A percentile compares a stretch with the other conserved stretches of the same genome.
Evolutionary conservation across 2,888 invertebrate species (phyloP).

Genomic region (Pandemis corylana): DNA sequence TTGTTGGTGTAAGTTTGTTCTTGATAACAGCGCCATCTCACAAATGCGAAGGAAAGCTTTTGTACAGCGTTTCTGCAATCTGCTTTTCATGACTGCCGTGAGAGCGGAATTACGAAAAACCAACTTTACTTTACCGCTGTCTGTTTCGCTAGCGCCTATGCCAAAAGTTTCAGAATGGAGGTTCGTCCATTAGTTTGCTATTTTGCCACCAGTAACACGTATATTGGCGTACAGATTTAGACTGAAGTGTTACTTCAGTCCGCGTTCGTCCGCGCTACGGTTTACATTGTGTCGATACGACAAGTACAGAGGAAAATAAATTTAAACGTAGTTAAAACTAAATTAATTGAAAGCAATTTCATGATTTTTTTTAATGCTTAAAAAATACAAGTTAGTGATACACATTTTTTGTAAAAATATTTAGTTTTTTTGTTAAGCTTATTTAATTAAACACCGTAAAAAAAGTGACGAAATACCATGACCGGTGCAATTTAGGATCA

Average conservation of each 20-base stretch:
- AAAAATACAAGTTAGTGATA: slow-evolving; percentile 17
- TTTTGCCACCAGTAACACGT: slow-evolving; percentile 35
- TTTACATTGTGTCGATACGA: slow-evolving; percentile 12
- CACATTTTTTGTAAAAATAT: background rate
- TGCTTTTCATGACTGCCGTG: slow-evolving; percentile 31
- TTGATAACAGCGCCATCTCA: slow-evolving; percentile 51
- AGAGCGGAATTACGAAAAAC: slow-evolving; percentile 27
- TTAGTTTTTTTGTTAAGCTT: background rate
- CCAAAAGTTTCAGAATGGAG: slow-evolving; percentile 28
- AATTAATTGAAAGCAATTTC: slow-evolving; percentile 3
- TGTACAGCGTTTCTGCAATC: slow-evolving; percentile 27
- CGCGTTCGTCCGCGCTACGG: slow-evolving; percentile 24
- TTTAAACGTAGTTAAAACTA: slow-evolving; percentile 26
- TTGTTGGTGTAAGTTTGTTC: background rate
- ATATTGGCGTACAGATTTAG: slow-evolving; percentile 34
- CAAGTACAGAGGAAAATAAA: slow-evolving; percentile 5
- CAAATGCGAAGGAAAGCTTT: slow-evolving; percentile 32
- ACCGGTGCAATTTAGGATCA: slow-evolving; percentile 27
- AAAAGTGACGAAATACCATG: slow-evolving; percentile 15
- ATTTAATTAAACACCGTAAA: slow-evolving; percentile 20
- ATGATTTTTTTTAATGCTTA: background rate
- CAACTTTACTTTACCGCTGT: slow-evolving; percentile 36
- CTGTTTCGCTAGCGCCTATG: slow-evolving; percentile 36
- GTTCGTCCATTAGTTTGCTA: slow-evolving; percentile 34
- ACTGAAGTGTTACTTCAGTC: slow-evolving; percentile 35